Base-by-base conservation (phyloP, 2,888 invertebrate genomes). In the Lasioglossum calceatum region DNA sequence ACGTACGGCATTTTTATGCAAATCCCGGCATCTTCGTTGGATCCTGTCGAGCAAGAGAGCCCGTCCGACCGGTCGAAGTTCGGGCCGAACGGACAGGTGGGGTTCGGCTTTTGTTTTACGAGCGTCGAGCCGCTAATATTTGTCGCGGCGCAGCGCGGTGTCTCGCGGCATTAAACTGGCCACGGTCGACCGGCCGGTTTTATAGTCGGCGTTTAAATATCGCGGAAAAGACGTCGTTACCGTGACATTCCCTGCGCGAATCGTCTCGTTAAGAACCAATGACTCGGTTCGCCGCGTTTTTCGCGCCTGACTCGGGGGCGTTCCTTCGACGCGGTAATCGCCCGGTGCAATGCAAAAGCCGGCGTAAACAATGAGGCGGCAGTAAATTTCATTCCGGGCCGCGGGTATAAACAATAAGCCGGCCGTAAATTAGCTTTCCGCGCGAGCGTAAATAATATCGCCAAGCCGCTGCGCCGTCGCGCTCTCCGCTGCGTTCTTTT, bases 1-100 rank as follows among this genome's bases (percentile, higher is more conserved):
- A 93, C 89, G 90, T 92, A 91, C 91, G 90, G 89, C 91, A 92
- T 93, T 93, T 93, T 93, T 93, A 93, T 93, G 93, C 92, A 93
- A 93, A 93, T 93, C 82, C 16, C 14, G 36, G 87, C 85, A 82
- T 89, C 87, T 87, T 82, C 86, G 88, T 86, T 23, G 32, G 67
- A 23, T 86, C 87, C 86, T 86, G 89, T 88, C 90, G 84, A 89
- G 89, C 86, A 84, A 87, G 87, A 89, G 70, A 70, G 89, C 84
- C 85, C 87, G 85, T 89, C 79, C 87, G 89, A 89, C 87, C 83
- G 87, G 88, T 90, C 88, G 86, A 89, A 92, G 88, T 88, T 90
- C 87, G 87, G 81, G 72, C 85, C 54, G 70, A 44, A 58, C 79
- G 64, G 36, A 61, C 76, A 77, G 73, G 64, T 16, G 74, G 42